phyloP scores from a whole-genome alignment of 2,797 vertebrate genomes.

The Peromyscus nudipes region DNA sequence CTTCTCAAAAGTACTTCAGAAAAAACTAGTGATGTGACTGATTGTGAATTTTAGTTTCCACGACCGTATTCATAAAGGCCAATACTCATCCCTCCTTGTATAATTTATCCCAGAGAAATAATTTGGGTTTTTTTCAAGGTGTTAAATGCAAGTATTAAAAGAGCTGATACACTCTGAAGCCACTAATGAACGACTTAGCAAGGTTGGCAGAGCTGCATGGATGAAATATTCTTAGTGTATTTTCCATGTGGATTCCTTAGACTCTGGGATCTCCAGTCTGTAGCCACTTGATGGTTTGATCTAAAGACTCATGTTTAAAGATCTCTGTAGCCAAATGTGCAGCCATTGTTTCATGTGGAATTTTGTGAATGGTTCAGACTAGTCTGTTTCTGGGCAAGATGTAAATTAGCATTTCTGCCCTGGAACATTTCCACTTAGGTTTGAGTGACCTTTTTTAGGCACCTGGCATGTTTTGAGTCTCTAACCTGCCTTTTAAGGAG shows the following conservation, averaged over 20 bases:
- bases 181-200: constrained; percentile 13
- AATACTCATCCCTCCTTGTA: background rate
- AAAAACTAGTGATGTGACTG: constrained; percentile 55
- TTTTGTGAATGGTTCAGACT: constrained; percentile 36
- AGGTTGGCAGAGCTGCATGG: background rate
- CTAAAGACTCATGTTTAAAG: constrained; percentile 46
- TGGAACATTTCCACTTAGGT: background rate
- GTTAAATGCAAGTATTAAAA: constrained; percentile 11
- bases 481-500: background rate
- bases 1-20: constrained; percentile 68
- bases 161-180: constrained; percentile 16
- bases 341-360: background rate
- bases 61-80: background rate
- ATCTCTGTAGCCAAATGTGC: background rate
- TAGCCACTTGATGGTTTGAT: constrained; percentile 24
- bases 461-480: background rate
- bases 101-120: constrained; percentile 51
- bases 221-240: background rate
- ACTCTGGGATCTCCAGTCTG: background rate
- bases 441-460: background rate
- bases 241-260: constrained; percentile 47
- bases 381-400: constrained; percentile 3
- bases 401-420: constrained; percentile 1
- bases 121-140: constrained; percentile 1
- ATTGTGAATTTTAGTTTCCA: constrained; percentile 28